Evolutionary conservation across 2,113 vertebrate species (phyloP), one percentile per base, ranked within the genome.

Genomic region (Reinhardtius hippoglossoides): DNA sequence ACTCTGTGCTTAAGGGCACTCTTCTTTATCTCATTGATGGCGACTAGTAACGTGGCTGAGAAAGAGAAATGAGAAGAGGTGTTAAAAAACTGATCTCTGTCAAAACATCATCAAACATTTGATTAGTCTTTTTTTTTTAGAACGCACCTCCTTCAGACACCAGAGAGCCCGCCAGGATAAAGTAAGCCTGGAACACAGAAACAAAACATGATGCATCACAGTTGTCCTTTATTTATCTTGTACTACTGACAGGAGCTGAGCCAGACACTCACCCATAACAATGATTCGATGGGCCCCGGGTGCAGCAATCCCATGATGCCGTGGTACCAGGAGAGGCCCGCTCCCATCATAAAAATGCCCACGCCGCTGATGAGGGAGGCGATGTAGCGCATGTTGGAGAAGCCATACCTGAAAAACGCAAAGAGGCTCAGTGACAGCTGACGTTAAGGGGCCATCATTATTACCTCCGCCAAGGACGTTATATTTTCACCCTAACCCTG

Each of bases 281-380:
- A 94, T 58, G 97, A 99, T 81, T 99, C 95, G 4, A 99, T 96
- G 64, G 95, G 96, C 68, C 97, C 95, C 61, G 98, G 98, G 85
- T 99, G 95, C 86, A 99, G 92, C 78, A 99, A 91, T 86, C 97
- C 98, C 78, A 98, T 98, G 85, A 99, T 94, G 75, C 98, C 98
- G 27, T 99, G 98, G 90, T 99, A 99, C 97, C 97, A 99, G 62
- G 98, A 99, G 42, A 99, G 96, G 77, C 98, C 98, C 16, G 98
- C 96, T 46, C 98, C 98, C 98, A 99, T 98, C 98, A 99, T 99
- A 85, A 99, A 99, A 92, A 99, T 99, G 68, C 98, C 98, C 71
- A 99, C 98, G 4, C 98, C 98, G 12, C 98, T 99, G 71, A 99
- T 99, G 31, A 99, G 94, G 52, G 98, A 99, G 76, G 96, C 96